phyloP scores from a whole-genome alignment of 1,140 invertebrate species.

The Druon quercuslanigerum region DNA sequence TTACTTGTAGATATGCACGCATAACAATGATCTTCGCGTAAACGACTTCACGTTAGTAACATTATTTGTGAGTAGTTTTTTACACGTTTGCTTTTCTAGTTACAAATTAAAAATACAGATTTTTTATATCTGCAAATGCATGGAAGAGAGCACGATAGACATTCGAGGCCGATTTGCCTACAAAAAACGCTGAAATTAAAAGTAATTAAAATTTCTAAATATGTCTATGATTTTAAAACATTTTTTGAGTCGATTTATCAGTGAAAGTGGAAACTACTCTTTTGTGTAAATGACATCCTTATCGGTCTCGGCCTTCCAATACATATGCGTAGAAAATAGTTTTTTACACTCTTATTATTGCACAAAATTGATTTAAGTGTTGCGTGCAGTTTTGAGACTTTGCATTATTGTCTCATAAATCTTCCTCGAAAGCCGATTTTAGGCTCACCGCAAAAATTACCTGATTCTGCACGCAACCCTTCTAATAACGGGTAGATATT shows the following conservation, averaged over 20 bases:
- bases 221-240: not conserved
- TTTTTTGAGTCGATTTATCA: not conserved
- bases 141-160: slow-evolving; percentile 48
- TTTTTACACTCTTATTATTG: slow-evolving; percentile 16
- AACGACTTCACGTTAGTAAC: not conserved
- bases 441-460: not conserved
- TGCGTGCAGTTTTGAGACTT: slow-evolving; percentile 1
- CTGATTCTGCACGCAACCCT: not conserved
- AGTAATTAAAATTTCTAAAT: not conserved
- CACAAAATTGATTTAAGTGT: slow-evolving; percentile 2
- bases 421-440: not conserved
- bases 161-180: not conserved
- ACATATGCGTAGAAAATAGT: slow-evolving; percentile 7
- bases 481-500: not conserved
- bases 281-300: not conserved
- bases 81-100: not conserved
- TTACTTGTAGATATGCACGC: not conserved
- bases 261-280: not conserved
- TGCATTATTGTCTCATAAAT: slow-evolving; percentile 15
- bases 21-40: not conserved
- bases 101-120: slow-evolving; percentile 52
- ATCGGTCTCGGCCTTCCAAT: slow-evolving; percentile 21
- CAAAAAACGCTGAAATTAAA: not conserved
- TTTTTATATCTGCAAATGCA: slow-evolving; percentile 52
- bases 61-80: not conserved